Base-by-base conservation (phyloP, 92 coral and sea anemone genomes). In the Heliopora coerulea region DNA sequence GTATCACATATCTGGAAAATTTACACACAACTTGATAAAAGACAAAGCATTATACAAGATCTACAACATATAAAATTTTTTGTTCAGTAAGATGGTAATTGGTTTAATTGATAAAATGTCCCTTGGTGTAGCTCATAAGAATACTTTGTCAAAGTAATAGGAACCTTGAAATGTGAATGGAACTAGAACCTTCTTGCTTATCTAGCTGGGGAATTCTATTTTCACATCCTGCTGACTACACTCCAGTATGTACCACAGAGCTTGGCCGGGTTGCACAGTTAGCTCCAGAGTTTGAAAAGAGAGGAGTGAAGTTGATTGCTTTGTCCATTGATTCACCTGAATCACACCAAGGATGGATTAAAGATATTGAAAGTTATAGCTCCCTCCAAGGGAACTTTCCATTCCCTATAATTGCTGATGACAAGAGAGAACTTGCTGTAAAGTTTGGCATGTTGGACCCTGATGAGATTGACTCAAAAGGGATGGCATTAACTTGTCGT, bases 241-340 rank as follows among this genome's bases (percentile, higher is more conserved):
- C 98, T 1, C 98, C 98, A 11, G 98, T 93, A 40, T 93, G 98
- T 49, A 93, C 98, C 70, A 93, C 98, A 10, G 98, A 93, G 75
- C 83, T 93, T 44, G 98, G 89, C 0, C 91, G 91, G 48, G 98
- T 82, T 10, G 91, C 93, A 0, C 8, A 56, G 8, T 83, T 85
- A 26, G 83, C 64, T 18, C 56, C 75, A 24, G 86, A 93, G 15
- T 93, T 93, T 73, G 19, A 68, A 59, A 83, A 81, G 44, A 88
- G 98, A 20, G 91, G 88, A 13, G 96, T 93, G 13, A 93, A 93
- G 79, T 80, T 89, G 89, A 65, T 82, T 80, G 98, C 96, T 23
- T 49, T 93, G 62, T 93, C 98, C 1, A 90, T 96, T 54, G 88
- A 93, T 61, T 74, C 73, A 44, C 91, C 80, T n/a, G 91, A 87